Evolutionary conservation across 2,888 invertebrate species (phyloP), one percentile per base, ranked within the genome.

Genomic region (Stomorhina lunata): DNA sequence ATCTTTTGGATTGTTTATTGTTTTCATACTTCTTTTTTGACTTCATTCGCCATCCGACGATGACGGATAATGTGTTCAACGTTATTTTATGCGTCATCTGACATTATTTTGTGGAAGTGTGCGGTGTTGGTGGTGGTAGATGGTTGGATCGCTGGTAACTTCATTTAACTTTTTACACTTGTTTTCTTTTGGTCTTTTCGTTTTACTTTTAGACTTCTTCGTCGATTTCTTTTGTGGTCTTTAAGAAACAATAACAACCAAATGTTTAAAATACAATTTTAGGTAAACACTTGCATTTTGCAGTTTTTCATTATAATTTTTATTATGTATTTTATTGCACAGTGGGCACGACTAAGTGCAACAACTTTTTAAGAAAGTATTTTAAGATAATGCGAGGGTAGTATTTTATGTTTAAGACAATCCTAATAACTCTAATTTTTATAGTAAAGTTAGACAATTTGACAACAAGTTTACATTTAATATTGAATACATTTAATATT

Each of bases 161-260:
- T 75, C 43, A 79, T 75, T 78, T 75, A 78, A 82, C 75, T 79
- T 78, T 66, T 78, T 71, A 75, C 78, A 79, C 81, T 82, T 82
- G 81, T 82, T 57, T 69, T 50, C 20, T 68, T 53, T 68, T 68
- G 22, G 17, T 65, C 45, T 68, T 77, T 81, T 76, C 53, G 45
- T 48, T 61, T 25, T 22, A 2, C 37, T n/a, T 40, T 37, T 27
- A 55, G 17, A 17, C 43, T 57, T 37, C n/a, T 40, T 25, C 53
- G 10, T 25, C 20, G 29, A 37, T 72, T 27, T 43, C 61, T 45
- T 25, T 45, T 45, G 25, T 57, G 17, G 17, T 43, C 10, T 17
- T 43, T 63, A 43, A 63, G 61, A 27, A 43, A 43, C 27, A 43
- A 63, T 59, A 59, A 22, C 43, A 63, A 43, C 27, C 25, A 50